Evolutionary conservation across 2,888 invertebrate genomes (phyloP).

Genomic region (Protonemura montana): DNA sequence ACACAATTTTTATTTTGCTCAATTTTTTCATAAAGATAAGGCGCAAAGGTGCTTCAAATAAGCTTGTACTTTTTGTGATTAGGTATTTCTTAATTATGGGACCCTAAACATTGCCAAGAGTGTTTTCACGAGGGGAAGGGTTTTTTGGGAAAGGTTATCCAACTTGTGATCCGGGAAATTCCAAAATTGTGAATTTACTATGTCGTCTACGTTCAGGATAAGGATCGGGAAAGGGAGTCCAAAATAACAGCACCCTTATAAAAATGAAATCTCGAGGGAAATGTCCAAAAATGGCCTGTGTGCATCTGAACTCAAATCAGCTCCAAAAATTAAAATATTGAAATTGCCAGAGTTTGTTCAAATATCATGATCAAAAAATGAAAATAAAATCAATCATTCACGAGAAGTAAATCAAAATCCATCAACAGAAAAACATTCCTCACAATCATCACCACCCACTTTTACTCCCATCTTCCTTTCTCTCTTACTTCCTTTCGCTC

Average conservation of each 20-base stretch:
- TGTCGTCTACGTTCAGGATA: slow-evolving; percentile 7
- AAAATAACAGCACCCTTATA: slow-evolving; percentile 50
- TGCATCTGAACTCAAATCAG: slow-evolving; percentile 45
- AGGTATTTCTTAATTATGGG: slow-evolving; percentile 62
- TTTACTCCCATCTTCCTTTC: not conserved
- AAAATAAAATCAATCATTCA: slow-evolving; percentile 33
- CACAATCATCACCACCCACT: slow-evolving; percentile 50
- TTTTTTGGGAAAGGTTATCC: not conserved
- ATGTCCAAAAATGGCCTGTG: slow-evolving; percentile 50
- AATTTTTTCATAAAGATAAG: slow-evolving; percentile 69
- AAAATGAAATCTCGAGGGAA: slow-evolving; percentile 44
- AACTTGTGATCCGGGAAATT: not conserved
- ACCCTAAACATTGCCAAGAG: slow-evolving; percentile 63
- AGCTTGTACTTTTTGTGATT: slow-evolving; percentile 70
- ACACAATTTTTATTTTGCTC: slow-evolving; percentile 61
- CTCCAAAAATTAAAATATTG: slow-evolving; percentile 30
- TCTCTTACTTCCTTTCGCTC: not conserved
- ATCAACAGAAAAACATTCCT: slow-evolving; percentile 51
- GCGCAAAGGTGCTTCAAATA: slow-evolving; percentile 77
- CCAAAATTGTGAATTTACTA: slow-evolving; percentile 12
- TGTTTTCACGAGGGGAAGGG: slow-evolving; percentile 47
- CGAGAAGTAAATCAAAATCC: slow-evolving; percentile 38
- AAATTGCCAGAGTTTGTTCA: slow-evolving; percentile 41
- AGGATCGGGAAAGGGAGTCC: slow-evolving; percentile 41
- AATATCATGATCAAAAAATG: slow-evolving; percentile 32